These are phyloP conservation scores for Drosophila nigricruria DNA, from an alignment of 2,888 invertebrate genomes.

Conservation along the genomic window DNA sequence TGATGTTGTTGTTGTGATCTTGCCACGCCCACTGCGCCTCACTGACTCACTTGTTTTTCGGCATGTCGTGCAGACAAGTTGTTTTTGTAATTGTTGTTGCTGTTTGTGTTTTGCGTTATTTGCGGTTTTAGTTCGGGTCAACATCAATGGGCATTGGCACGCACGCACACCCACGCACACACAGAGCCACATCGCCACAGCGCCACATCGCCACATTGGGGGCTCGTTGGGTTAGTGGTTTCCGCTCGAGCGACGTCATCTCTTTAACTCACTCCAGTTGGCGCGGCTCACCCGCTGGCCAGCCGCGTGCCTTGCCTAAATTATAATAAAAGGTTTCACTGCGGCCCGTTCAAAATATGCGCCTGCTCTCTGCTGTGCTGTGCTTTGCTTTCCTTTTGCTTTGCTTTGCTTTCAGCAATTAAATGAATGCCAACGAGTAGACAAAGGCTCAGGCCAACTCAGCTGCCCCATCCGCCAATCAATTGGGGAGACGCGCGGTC, in stretches of 20 bases:
- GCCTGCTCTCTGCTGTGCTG: slow-evolving; percentile 36
- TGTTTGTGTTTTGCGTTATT: slow-evolving; percentile 70
- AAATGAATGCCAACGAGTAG: slow-evolving; percentile 51
- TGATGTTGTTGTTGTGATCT: slow-evolving; percentile 28
- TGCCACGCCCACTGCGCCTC: slow-evolving; percentile 29
- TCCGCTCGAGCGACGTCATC: slow-evolving; percentile 59
- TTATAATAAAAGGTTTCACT: slow-evolving; percentile 77
- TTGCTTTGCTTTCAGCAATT: slow-evolving; percentile 69
- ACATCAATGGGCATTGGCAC: slow-evolving; percentile 66
- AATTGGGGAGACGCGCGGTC: slow-evolving; percentile 25
- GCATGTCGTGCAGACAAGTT: slow-evolving; percentile 6
- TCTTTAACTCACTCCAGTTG: slow-evolving; percentile 4
- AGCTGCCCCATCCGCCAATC: slow-evolving; percentile 21
- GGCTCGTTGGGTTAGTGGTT: slow-evolving; percentile 57
- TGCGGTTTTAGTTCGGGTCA: slow-evolving; percentile 75
- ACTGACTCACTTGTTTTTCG: slow-evolving; percentile 33
- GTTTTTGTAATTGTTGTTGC: slow-evolving; percentile 42
- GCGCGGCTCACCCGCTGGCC: background rate
- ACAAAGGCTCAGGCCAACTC: slow-evolving; percentile 29
- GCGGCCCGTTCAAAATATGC: slow-evolving; percentile 63
- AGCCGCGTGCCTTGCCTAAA: slow-evolving; percentile 67
- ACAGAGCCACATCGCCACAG: background rate
- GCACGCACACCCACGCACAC: slow-evolving; percentile 39
- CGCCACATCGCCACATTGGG: background rate
- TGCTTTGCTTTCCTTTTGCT: slow-evolving; percentile 13